Base-by-base conservation (phyloP, 2,113 vertebrate genomes). In the Pterocles burchelli region DNA sequence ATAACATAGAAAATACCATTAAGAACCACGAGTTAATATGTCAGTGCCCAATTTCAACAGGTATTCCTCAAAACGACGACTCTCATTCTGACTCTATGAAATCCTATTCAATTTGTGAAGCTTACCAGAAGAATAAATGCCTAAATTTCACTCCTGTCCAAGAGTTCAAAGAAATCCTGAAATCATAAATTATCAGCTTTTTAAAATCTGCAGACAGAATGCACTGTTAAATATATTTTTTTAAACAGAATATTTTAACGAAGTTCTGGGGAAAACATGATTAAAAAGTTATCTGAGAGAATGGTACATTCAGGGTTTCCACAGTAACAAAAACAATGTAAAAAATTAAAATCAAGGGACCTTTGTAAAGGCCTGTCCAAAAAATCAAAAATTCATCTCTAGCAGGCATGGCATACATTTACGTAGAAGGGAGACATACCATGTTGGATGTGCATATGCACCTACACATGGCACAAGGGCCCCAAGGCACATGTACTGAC, bases 141-240 rank as follows among this genome's bases (percentile, higher is more conserved):
- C 26, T 31, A 33, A 20, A 62, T 61, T 93, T 94, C 55, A 68
- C 65, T 94, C 75, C 76, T 51, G 51, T 48, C 33, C 52, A 51
- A 67, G 59, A 89, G 72, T 95, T 88, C 75, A 89, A 92, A 88
- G 76, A 76, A 82, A 67, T 51, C 38, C 66, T 52, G 25, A 88
- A 96, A 83, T 57, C 82, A 62, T n/a, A 95, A 85, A 82, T 34
- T 22, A 81, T 66, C n/a, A 85, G 36, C n/a, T 49, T 92, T 66
- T 68, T 48, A 91, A 94, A 81, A 76, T 75, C 52, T 85, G 59
- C 38, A 85, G 46, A 38, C 57, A 85, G 81, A 85, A 20, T 46
- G 46, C 59, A 71, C 43, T 67, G 33, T 8, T 88, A 52, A 90
- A 85, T 45, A 26, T 63, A 38, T 82, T 80, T 25, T 21, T 51